Conservation (phyloP, 2,113 vertebrate species). For the Dendrocopos noguchii region DNA sequence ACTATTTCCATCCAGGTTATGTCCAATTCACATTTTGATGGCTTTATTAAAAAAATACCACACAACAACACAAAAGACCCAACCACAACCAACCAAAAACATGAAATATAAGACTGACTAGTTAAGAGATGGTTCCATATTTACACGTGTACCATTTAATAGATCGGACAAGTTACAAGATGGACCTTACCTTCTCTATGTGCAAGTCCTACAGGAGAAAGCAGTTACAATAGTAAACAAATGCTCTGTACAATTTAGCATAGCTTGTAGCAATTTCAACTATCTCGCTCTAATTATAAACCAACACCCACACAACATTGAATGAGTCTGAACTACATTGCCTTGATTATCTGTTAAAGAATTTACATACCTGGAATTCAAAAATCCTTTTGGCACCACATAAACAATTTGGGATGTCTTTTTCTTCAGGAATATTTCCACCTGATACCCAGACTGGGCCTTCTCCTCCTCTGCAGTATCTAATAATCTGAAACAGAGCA, state of each 20-base stretch:
- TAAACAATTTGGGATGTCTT: slow-evolving; percentile 86
- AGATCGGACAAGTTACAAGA: neutral
- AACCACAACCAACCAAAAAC: neutral
- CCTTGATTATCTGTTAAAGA: neutral
- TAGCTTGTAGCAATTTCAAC: neutral
- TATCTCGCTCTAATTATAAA: neutral
- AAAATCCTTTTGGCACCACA: slow-evolving; percentile 91
- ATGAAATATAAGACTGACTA: neutral
- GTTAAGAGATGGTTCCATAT: neutral
- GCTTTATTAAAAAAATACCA: neutral
- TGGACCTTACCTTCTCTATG: neutral
- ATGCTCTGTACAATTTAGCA: neutral
- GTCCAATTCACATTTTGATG: neutral
- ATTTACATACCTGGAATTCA: slow-evolving; percentile 91
- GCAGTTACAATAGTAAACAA: neutral
- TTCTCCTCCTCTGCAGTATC: slow-evolving; percentile 85
- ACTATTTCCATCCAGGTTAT: neutral
- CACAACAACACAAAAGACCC: too few relatives aligned
- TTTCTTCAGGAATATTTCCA: slow-evolving; percentile 82
- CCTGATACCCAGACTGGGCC: slow-evolving; percentile 90
- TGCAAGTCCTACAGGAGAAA: neutral
- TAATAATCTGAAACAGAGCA: slow-evolving; percentile 83
- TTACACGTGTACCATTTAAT: neutral
- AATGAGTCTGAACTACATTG: neutral
- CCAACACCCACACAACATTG: neutral